Evolutionary conservation across 2,797 vertebrate genomes (phyloP).

Genomic region (Poeciliopsis gracilis): DNA sequence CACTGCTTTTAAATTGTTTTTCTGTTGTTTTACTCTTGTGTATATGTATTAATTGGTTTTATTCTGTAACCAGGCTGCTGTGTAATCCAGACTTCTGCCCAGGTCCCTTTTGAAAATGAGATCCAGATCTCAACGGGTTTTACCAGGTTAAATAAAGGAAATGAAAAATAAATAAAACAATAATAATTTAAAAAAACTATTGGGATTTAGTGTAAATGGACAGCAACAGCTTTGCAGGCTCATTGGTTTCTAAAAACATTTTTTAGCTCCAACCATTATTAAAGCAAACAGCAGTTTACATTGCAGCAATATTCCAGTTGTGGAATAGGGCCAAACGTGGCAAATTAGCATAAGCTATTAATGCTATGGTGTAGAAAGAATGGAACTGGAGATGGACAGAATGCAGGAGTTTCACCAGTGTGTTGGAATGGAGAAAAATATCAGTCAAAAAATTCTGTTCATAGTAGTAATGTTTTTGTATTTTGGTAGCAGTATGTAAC

Average conservation of each 20-base stretch:
- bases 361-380: neutral
- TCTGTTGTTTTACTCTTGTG: too few relatives aligned
- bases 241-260: neutral
- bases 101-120: too few relatives aligned
- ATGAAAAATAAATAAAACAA: too few relatives aligned
- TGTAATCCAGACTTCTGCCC: too few relatives aligned
- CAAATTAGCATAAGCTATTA: neutral
- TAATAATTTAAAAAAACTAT: neutral
- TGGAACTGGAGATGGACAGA: neutral
- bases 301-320: neutral
- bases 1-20: too few relatives aligned
- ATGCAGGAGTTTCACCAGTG: neutral
- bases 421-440: neutral
- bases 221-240: neutral
- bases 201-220: neutral
- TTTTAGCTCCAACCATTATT: neutral
- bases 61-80: too few relatives aligned
- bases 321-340: neutral
- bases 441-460: neutral
- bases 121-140: too few relatives aligned
- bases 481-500: neutral
- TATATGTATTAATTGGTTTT: too few relatives aligned
- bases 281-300: neutral
- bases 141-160: too few relatives aligned
- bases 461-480: neutral